A percentile compares a stretch with the other conserved stretches of the same genome.
These are phyloP conservation scores for Coregonus sp. DNA, from an alignment of 2,797 vertebrate genomes.

Conservation along the genomic window DNA sequence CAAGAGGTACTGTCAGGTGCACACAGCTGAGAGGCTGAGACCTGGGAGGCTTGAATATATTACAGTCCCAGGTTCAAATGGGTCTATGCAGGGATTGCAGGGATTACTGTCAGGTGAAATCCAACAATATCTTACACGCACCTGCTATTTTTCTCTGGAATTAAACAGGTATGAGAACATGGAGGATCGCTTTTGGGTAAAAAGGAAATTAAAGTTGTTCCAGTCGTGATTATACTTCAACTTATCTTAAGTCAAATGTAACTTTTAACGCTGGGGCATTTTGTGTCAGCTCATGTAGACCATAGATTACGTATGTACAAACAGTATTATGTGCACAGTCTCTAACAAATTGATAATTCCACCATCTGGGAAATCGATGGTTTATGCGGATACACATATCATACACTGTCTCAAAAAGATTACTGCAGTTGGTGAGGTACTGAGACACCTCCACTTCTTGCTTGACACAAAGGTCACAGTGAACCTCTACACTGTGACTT, in stretches of 20 bases:
- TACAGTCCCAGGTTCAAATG: constrained; percentile 14
- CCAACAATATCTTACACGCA: constrained; percentile 11
- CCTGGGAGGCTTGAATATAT: constrained; percentile 10
- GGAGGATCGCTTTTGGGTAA: not conserved
- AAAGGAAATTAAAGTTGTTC: not conserved
- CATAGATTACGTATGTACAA: not conserved
- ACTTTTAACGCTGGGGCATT: not conserved
- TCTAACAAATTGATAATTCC: not conserved
- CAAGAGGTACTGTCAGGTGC: constrained; percentile 10
- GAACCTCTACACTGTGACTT: not conserved
- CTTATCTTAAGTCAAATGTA: not conserved
- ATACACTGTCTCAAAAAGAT: not conserved
- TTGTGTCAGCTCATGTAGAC: not conserved
- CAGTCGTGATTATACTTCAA: not conserved
- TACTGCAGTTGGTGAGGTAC: not conserved
- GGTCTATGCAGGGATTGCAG: constrained; percentile 13
- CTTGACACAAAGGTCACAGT: not conserved
- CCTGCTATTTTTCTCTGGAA: constrained; percentile 10
- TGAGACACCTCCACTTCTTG: not conserved
- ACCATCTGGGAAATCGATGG: not conserved
- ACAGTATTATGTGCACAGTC: not conserved
- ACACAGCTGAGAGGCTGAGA: not conserved
- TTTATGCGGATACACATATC: not conserved
- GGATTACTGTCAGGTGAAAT: constrained; percentile 28
- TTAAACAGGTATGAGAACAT: not conserved